Evolutionary conservation across 1,140 invertebrate genomes (phyloP).

Genomic region (Microplitis demolitor): DNA sequence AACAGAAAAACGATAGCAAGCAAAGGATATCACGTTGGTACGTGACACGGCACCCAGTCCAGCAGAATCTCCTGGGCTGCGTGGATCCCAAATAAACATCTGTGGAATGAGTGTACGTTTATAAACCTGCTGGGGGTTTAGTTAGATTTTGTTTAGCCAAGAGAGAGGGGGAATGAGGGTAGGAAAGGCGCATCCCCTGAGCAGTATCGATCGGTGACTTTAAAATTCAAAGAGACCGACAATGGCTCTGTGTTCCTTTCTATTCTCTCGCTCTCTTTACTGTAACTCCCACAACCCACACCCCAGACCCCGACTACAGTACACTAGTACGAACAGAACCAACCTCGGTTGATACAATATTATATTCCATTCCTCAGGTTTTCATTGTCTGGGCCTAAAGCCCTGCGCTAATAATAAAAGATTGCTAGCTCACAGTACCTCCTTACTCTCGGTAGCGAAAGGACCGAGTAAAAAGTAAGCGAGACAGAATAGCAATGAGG

Average conservation of each 20-base stretch:
- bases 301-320: no score
- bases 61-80: constrained; percentile 4
- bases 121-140: constrained; percentile 28
- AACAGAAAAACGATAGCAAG: background rate
- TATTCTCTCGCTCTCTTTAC: constrained; percentile 27
- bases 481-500: constrained; percentile 25
- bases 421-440: constrained; percentile 54
- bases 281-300: constrained; percentile 21
- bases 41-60: background rate
- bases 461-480: constrained; percentile 21
- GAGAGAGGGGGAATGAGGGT: constrained; percentile 24
- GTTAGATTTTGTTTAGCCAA: no score
- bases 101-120: background rate
- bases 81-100: constrained; percentile 40
- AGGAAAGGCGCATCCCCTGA: constrained; percentile 58
- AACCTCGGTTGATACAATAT: constrained; percentile 54
- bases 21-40: background rate
- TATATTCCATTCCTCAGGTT: constrained; percentile 60
- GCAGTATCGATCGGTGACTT: constrained; percentile 63
- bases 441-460: constrained; percentile 39
- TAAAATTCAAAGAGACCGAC: constrained; percentile 65
- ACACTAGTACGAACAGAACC: no score
- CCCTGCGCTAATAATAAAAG: constrained; percentile 64
- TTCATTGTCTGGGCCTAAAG: constrained; percentile 62
- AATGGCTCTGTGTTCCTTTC: constrained; percentile 57